Conservation (phyloP, 1,140 invertebrate genomes). For the Euura saliciscinereae region DNA sequence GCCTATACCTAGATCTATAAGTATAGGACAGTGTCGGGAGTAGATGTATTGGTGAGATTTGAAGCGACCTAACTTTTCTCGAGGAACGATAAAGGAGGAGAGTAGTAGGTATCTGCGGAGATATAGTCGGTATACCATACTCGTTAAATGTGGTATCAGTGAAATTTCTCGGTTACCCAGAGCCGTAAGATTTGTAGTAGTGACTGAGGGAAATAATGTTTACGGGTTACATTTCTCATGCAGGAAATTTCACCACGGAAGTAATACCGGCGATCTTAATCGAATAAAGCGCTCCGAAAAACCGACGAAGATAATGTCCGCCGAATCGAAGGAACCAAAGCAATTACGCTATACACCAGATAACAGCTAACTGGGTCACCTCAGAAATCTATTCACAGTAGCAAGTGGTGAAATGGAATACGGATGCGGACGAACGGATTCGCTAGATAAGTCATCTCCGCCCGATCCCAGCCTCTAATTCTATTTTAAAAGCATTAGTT, state of each 20-base stretch:
- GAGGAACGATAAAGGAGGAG: background rate
- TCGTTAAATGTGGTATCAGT: slow-evolving; percentile 7
- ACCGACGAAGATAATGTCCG: background rate
- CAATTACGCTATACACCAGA: background rate
- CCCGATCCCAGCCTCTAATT: background rate
- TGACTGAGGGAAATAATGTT: background rate
- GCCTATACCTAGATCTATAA: no score
- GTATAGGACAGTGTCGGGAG: background rate
- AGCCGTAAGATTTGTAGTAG: background rate
- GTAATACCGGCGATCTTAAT: background rate
- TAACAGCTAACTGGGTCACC: background rate
- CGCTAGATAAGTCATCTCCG: background rate
- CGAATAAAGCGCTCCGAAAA: background rate
- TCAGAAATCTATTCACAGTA: background rate
- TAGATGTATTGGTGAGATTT: background rate
- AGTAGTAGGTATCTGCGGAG: background rate
- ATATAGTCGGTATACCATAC: background rate
- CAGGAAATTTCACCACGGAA: background rate
- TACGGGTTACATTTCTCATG: background rate
- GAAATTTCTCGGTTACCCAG: slow-evolving; percentile 1
- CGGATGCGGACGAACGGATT: background rate
- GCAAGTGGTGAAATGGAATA: background rate
- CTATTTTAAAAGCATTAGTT: slow-evolving; percentile 7
- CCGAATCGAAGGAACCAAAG: background rate
- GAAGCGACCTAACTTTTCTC: background rate